Evolutionary conservation across 1,140 invertebrate genomes (phyloP).

Genomic region (Stratiolaelaps scimitus): DNA sequence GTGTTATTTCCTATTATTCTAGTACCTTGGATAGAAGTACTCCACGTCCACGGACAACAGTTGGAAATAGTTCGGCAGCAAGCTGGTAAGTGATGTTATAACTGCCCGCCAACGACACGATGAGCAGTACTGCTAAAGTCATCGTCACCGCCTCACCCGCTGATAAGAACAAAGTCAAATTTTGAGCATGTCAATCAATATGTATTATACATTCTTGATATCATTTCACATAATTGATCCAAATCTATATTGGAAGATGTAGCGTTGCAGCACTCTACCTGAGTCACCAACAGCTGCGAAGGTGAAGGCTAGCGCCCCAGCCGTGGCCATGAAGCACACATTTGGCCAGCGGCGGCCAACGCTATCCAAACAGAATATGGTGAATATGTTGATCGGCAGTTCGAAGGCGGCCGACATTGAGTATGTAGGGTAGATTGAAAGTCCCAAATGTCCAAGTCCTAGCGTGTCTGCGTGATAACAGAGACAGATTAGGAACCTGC

Average conservation of each 20-base stretch:
- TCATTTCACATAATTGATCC: too few species aligned
- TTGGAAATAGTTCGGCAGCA: conserved; percentile 69
- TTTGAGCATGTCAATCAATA: too few species aligned
- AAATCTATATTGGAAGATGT: too few species aligned
- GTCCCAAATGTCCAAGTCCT: conserved; percentile 61
- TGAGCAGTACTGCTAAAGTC: conserved; percentile 64
- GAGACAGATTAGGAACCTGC: conserved; percentile 64
- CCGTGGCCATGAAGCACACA: conserved; percentile 59
- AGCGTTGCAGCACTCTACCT: neutral
- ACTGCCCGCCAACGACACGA: conserved; percentile 49
- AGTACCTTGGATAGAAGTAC: conserved; percentile 42
- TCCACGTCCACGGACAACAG: conserved; percentile 68
- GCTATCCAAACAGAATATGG: conserved; percentile 61
- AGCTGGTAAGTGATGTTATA: conserved; percentile 80
- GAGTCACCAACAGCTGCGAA: conserved; percentile 48
- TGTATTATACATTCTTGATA: too few species aligned
- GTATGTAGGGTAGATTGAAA: conserved; percentile 68
- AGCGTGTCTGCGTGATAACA: conserved; percentile 73
- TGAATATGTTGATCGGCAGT: conserved; percentile 64
- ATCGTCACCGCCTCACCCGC: conserved; percentile 55
- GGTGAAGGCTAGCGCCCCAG: conserved; percentile 63
- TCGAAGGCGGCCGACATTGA: conserved; percentile 66
- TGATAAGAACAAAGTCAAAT: neutral
- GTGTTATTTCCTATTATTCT: too few species aligned
- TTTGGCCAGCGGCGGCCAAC: conserved; percentile 71